Percentiles rank a stretch among this genome's conserved stretches.
phyloP scores from a whole-genome alignment of 2,797 vertebrate genomes.

The Rhincodon typus region DNA sequence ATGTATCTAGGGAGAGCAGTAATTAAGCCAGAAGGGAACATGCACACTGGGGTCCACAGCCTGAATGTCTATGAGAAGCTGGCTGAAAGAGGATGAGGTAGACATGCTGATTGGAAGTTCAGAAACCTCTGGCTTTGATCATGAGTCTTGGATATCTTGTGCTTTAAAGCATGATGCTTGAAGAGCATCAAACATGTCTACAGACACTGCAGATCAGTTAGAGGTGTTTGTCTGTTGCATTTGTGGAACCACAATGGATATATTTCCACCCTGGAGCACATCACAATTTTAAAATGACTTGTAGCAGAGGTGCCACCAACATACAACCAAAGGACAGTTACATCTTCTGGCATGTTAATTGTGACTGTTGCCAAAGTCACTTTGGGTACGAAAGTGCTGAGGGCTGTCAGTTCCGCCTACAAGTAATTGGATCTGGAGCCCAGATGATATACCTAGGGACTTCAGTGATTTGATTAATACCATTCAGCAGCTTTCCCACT shows the following conservation, averaged over 20 bases:
- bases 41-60: neutral
- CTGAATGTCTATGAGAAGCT: neutral
- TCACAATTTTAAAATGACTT: neutral
- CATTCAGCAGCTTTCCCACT: neutral
- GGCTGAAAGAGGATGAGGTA: neutral
- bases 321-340: neutral
- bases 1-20: neutral
- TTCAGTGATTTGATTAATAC: neutral
- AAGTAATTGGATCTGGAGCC: neutral
- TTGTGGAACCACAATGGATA: neutral
- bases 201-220: neutral
- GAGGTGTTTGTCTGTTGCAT: neutral
- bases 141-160: neutral
- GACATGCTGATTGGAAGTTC: neutral
- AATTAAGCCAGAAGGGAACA: neutral
- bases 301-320: constrained; percentile 3
- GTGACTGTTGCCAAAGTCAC: neutral
- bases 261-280: neutral
- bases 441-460: neutral
- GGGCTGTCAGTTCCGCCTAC: neutral
- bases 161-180: neutral
- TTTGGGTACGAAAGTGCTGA: too few species aligned
- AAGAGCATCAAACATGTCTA: neutral
- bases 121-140: neutral
- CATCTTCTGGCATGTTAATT: neutral